Base-by-base conservation (phyloP, 2,797 vertebrate species). In the Pogonophryne albipinna region DNA sequence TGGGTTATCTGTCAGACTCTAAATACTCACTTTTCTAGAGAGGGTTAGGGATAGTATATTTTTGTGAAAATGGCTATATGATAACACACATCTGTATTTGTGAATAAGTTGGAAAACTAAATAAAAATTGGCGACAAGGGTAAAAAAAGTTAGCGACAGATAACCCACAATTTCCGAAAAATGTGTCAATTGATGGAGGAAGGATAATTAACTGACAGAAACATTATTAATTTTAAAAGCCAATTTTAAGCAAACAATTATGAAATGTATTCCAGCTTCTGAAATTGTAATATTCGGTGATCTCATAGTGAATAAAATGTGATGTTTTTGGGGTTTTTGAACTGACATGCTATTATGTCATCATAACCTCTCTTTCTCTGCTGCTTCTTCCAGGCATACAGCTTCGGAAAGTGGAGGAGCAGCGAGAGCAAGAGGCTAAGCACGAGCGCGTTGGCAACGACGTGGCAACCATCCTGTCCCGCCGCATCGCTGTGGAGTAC, bases 341-440 rank as follows among this genome's bases (percentile, higher is more conserved):
- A 15, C 34, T 16, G 46, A 60, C 38, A 70, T 9, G 34, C 34
- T 8, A 31, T 52, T 3, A 27, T 15, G 2, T 42, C 31, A 45
- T 31, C 44, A 2, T 19, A 10, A 27, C n/a, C 47, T 51, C 0
- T 68, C 1, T 27, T 2, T 38, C 6, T 34, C 51, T 46, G 11
- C 38, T 10, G 19, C 44, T 42, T 56, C 10, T 16, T 58, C 11
- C 80, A 99, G 98, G 98, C 89, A 99, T 99, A 84, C 98, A 99
- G 92, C 95, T 99, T 50, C 97, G 98, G 79, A 99, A 99, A 84
- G 98, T 99, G 6, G 98, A 99, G 87, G 98, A 99, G 91, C 98
- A 99, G 72, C 96, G 98, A 60, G 98, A 99, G 27, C 98, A 99
- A 59, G 98, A 99, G 93, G 97, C 97, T 4, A 99, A 99, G 83